Evolutionary conservation across 2,113 vertebrate species (phyloP).

Genomic region (Lycocorax pyrrhopterus): DNA sequence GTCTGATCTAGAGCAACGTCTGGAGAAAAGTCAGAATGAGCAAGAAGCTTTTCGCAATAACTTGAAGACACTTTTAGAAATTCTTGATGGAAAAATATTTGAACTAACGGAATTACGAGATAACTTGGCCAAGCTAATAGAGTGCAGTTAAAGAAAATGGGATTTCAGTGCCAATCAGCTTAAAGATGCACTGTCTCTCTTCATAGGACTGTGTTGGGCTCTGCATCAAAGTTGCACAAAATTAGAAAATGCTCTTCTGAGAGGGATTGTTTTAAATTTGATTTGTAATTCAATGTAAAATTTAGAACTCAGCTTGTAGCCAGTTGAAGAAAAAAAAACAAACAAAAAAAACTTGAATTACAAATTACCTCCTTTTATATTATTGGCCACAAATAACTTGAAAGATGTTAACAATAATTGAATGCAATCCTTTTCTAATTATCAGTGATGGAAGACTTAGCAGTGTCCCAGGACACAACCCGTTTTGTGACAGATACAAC

Average conservation of each 20-base stretch:
- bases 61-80: conserved; percentile 96
- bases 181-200: conserved; percentile 77
- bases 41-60: conserved; percentile 97
- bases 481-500: conserved; percentile 64
- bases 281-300: conserved; percentile 74
- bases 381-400: conserved; percentile 61
- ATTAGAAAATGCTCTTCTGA: conserved; percentile 68
- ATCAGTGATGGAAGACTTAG: conserved; percentile 65
- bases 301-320: conserved; percentile 72
- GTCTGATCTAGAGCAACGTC: conserved; percentile 88
- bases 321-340: conserved; percentile 63
- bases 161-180: conserved; percentile 72
- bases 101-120: conserved; percentile 97
- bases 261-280: conserved; percentile 77
- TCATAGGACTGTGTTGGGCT: conserved; percentile 74
- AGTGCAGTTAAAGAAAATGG: conserved; percentile 88
- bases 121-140: conserved; percentile 93
- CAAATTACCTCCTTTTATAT: neutral
- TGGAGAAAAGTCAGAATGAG: conserved; percentile 95
- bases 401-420: conserved; percentile 68
- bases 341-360: conserved; percentile 75
- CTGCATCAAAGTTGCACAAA: conserved; percentile 77
- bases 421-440: conserved; percentile 72
- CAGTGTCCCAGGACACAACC: conserved; percentile 65
- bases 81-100: conserved; percentile 98